Percentiles rank a stretch among this genome's conserved stretches.
These are phyloP conservation scores for Australoheros scitulus DNA, from an alignment of 2,113 vertebrate genomes.

Conservation along the genomic window DNA sequence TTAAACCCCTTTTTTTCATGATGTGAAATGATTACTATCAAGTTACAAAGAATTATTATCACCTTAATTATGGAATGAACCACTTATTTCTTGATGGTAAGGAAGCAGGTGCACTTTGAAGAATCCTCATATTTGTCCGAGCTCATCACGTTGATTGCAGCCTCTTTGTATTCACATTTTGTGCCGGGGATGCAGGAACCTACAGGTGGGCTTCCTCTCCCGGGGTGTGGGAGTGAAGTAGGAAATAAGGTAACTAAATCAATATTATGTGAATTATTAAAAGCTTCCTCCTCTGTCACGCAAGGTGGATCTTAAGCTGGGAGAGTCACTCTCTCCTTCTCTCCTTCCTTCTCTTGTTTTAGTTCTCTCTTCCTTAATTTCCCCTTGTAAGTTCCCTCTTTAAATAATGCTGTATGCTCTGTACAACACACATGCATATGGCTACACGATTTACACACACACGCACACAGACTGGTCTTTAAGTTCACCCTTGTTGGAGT, in stretches of 20 bases:
- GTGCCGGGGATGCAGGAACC: neutral
- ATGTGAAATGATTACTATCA: constrained; percentile 20
- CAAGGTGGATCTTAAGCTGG: constrained; percentile 64
- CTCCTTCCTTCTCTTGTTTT: constrained; percentile 27
- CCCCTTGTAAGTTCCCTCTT: constrained; percentile 17
- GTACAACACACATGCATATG: neutral
- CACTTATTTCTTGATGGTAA: constrained; percentile 1
- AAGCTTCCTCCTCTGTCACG: constrained; percentile 82
- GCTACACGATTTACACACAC: constrained; percentile 1
- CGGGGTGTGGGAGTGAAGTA: constrained; percentile 57
- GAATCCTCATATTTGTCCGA: constrained; percentile 5
- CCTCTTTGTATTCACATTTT: constrained; percentile 12
- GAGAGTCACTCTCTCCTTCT: constrained; percentile 10
- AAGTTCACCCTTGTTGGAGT: constrained; percentile 87
- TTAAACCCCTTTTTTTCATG: neutral
- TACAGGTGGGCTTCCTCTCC: constrained; percentile 63
- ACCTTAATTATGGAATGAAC: constrained; percentile 30
- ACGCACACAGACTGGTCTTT: constrained; percentile 54
- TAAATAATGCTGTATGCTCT: neutral
- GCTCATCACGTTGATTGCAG: constrained; percentile 51
- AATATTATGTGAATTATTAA: constrained; percentile 92
- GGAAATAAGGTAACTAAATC: constrained; percentile 79
- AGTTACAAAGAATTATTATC: constrained; percentile 40
- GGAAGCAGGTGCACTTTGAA: constrained; percentile 24
- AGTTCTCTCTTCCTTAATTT: constrained; percentile 31